Evolutionary conservation across 2,797 vertebrate species (phyloP), one percentile per base, ranked within the genome.

Genomic region (Acanthis flammea): DNA sequence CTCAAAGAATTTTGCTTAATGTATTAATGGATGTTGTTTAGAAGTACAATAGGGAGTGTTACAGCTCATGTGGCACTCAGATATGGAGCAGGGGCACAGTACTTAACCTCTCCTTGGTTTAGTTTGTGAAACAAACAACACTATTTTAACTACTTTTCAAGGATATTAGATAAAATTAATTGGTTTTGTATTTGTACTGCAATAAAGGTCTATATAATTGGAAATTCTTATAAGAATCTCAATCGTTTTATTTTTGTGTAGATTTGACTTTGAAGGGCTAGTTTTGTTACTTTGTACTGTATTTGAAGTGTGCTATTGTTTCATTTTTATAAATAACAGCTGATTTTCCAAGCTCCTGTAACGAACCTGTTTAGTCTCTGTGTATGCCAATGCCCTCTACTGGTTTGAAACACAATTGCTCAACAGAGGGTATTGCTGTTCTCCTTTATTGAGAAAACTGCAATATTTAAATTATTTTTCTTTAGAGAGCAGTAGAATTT

Each of bases 341-440:
- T 76, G 75, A 86, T 77, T 74, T 91, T 87, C 58, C 71, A 66
- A 77, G 72, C 66, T 88, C 9, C 72, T 55, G 9, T 82, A 50
- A 65, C 2, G 7, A 93, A 62, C 90, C 61, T 77, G 0, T 41
- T 74, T 65, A 88, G 89, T 89, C 72, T 91, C 14, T 44, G 5
- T 42, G 58, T 92, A 22, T 97, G 45, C 71, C 95, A 62, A 92
- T 94, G 96, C 95, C 96, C 93, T 96, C 96, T 96, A 58, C 96
- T 89, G 96, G 94, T 82, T 92, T 76, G 77, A 92, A 89, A 57
- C 67, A 80, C 78, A 44, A 65, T 66, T 55, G 33, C 66, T 95
- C 18, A 50, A 28, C 67, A 71, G 84, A 93, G 88, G 91, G 71
- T 90, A 90, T 90, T 70, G 77, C 76, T 14, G 10, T 55, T 71